These are phyloP conservation scores for Malaclemys terrapin DNA, from an alignment of 2,113 vertebrate species.

Conservation along the genomic window DNA sequence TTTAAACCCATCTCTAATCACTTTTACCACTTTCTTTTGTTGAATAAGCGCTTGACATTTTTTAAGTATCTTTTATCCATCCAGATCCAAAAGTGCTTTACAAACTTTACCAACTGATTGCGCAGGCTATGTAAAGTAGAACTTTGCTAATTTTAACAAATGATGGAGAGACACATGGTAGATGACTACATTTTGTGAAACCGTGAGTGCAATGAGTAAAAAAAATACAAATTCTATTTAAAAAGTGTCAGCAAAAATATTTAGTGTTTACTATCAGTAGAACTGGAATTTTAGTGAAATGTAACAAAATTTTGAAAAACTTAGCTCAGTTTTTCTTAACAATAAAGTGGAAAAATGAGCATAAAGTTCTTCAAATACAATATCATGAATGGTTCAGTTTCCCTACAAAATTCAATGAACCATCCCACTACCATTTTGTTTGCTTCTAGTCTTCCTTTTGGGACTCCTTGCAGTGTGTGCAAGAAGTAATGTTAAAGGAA, in stretches of 20 bases:
- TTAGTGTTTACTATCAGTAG: constrained; percentile 7
- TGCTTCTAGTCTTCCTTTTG: neutral
- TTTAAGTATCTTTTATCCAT: neutral
- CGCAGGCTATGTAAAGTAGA: neutral
- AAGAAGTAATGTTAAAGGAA: constrained; percentile 14
- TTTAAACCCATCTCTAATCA: neutral
- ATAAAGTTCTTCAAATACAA: neutral
- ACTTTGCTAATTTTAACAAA: neutral
- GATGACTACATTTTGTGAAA: neutral
- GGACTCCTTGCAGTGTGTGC: neutral
- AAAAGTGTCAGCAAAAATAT: neutral
- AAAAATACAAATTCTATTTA: neutral
- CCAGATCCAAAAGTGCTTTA: neutral
- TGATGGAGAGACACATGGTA: accelerated
- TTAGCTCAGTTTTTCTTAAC: neutral
- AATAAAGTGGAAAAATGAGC: neutral
- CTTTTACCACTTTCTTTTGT: neutral
- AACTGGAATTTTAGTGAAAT: constrained; percentile 5
- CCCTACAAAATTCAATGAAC: neutral
- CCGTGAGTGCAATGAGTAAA: neutral
- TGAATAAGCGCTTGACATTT: constrained; percentile 42
- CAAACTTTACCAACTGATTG: neutral
- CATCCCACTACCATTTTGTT: neutral
- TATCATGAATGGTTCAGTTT: neutral
- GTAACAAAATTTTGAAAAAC: neutral